These are phyloP conservation scores for Pteropus alecto DNA, from an alignment of 2,113 vertebrate species.

Conservation along the genomic window DNA sequence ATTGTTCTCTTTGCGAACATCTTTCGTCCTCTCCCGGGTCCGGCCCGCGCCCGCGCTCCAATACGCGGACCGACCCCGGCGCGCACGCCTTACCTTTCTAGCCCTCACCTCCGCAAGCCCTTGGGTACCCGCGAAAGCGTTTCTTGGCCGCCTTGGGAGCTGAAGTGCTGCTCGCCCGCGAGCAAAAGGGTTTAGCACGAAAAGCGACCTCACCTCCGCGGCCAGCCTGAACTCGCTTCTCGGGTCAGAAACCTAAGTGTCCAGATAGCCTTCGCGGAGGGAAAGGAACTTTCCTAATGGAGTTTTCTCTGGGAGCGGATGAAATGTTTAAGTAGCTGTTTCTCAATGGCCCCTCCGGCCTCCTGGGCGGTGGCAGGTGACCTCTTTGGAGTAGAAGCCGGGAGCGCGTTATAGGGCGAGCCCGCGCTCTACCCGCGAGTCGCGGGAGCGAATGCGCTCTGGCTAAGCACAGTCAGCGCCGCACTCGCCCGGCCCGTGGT, in stretches of 20 bases:
- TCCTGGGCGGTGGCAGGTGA: conserved; percentile 47
- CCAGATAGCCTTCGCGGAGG: background rate
- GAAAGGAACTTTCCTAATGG: conserved; percentile 3
- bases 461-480: rapidly evolving
- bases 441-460: background rate
- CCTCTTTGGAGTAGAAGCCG: background rate
- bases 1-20: background rate
- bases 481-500: background rate
- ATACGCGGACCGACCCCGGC: background rate
- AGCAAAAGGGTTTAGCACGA: background rate
- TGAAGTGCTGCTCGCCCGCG: rapidly evolving
- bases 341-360: background rate
- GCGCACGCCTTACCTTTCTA: background rate
- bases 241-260: background rate
- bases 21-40: background rate
- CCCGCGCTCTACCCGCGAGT: background rate
- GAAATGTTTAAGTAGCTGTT: rapidly evolving
- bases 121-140: rapidly evolving
- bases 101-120: background rate
- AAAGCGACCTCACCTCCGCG: background rate
- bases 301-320: background rate
- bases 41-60: background rate
- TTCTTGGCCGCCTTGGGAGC: rapidly evolving
- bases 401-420: background rate
- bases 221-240: background rate